Evolutionary conservation across 2,113 vertebrate species (phyloP).

Genomic region (Rhinichthys klamathensis): DNA sequence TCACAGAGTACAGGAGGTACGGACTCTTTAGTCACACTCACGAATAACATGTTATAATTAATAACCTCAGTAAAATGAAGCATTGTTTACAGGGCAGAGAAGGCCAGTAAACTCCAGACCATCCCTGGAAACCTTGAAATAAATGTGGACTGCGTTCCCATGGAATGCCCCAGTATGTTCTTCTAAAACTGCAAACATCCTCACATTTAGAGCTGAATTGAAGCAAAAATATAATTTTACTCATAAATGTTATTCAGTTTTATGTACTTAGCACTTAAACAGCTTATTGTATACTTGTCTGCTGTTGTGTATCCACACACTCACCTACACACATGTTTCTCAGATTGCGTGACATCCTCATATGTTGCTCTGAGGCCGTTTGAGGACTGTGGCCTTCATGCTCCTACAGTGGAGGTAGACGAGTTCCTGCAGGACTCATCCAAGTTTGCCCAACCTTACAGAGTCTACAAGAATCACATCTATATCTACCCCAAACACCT

Average conservation of each 20-base stretch:
- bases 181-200: background rate
- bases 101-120: slow-evolving; percentile 92
- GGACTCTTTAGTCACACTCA: background rate
- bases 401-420: slow-evolving; percentile 91
- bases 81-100: slow-evolving; percentile 83
- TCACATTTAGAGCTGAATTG: background rate
- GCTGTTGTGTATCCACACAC: background rate
- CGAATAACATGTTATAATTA: background rate
- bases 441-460: slow-evolving; percentile 89
- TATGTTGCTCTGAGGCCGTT: slow-evolving; percentile 95
- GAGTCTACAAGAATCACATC: slow-evolving; percentile 95
- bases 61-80: background rate
- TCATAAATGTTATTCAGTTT: background rate
- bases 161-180: slow-evolving; percentile 93
- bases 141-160: slow-evolving; percentile 85
- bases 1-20: slow-evolving; percentile 92
- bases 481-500: slow-evolving; percentile 98
- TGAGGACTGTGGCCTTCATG: slow-evolving; percentile 78
- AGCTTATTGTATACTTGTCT: too few relatives aligned
- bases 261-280: background rate
- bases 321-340: background rate
- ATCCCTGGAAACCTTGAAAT: slow-evolving; percentile 93
- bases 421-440: slow-evolving; percentile 92
- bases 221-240: background rate
- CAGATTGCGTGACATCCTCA: slow-evolving; percentile 95